Evolutionary conservation across 2,113 vertebrate genomes (phyloP), one percentile per base, ranked within the genome.

Genomic region (Lagopus leucura): DNA sequence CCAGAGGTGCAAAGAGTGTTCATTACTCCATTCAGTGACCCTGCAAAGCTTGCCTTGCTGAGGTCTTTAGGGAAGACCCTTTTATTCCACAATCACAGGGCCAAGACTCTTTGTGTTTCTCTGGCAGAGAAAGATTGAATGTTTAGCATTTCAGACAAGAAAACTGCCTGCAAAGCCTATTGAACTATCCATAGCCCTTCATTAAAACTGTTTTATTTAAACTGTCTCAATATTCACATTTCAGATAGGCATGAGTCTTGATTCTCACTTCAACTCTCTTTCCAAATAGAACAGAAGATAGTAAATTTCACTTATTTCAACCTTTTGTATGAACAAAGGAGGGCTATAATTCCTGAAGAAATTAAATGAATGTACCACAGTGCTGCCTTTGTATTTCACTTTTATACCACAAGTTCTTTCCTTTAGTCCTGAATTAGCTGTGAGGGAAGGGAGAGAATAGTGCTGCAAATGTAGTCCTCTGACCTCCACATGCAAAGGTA

Each of bases 231-330:
- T 20, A 64, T 83, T 67, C 40, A 55, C 34, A 75, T 81, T 90
- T 88, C 73, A 84, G 69, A 76, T 8, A 81, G 25, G 57, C 10
- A 64, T 6, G 11, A 94, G 45, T 73, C 18, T 80, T 70, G 13
- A 54, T 55, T 90, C 48, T 85, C 63, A 25, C 28, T 80, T 55
- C 52, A 81, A 77, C 28, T 40, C 22, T 75, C 16, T 69, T 75
- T 95, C 50, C 72, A 85, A 90, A 76, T 32, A 48, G 21, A 89
- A 90, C 32, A 81, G 74, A 90, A 76, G 77, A 54, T 8, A 85
- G 45, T 84, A 90, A 78, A 91, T 87, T 80, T 90, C 54, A 86
- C 80, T 92, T 95, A 30, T 89, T 94, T 30, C 48, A 90, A 58
- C 8, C 7, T 88, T 89, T 77, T 86, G n/a, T 50, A 11, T 54